Evolutionary conservation across 2,888 invertebrate genomes (phyloP), one percentile per base, ranked within the genome.

Genomic region (Nycteola revayana): DNA sequence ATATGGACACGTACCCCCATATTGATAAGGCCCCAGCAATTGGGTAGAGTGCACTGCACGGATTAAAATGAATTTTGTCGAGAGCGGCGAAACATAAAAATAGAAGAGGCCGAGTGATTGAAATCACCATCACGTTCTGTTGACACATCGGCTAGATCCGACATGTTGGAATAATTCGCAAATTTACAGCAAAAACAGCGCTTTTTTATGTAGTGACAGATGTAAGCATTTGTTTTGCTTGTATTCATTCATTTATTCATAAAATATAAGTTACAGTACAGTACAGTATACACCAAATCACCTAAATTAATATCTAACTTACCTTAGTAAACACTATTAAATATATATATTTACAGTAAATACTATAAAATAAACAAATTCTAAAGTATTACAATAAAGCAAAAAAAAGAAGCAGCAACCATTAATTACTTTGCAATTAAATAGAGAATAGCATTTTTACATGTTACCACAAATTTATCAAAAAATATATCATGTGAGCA

Each of bases 31-130:
- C 64, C 65, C 65, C 57, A 64, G 63, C 69, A 76, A 78, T 79
- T 70, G 71, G 60, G 52, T 57, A 43, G 63, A 79, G 77, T 77
- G 80, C 72, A 67, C 54, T 44, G 56, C 35, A 32, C 23, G 66
- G 74, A 73, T 78, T 78, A 74, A 79, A 75, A 76, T 69, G 70
- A 67, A 69, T 75, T 71, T 67, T 67, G 66, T 66, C 50, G 61
- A 55, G 49, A 49, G 52, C 46, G 46, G 45, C 46, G 49, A 52
- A 61, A 66, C 51, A 67, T 59, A 58, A 64, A 70, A 73, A 67
- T 62, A 61, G 52, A 42, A 45, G 41, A 47, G 50, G 29, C 32
- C 23, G 45, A 60, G 64, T 74, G 74, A 76, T 77, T 78, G 72
- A 64, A 70, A 76, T 71, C 65, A 41, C 66, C 56, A 68, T 72